Evolutionary conservation across 2,113 vertebrate species (phyloP).

Genomic region (Ondatra zibethicus): DNA sequence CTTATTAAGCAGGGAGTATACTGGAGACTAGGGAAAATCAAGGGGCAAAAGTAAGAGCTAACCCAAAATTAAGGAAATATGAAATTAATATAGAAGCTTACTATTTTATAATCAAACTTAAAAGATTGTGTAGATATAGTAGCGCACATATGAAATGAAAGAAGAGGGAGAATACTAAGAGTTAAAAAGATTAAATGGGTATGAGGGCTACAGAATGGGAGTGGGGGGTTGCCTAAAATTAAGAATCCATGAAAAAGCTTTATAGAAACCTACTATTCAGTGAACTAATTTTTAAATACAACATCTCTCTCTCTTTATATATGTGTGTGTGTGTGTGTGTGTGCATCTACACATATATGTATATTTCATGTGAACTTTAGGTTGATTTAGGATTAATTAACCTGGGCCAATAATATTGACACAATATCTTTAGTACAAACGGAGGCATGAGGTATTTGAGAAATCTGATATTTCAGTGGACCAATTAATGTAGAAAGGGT

Average conservation of each 20-base stretch:
- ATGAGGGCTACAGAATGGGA: neutral
- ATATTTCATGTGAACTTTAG: neutral
- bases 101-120: neutral
- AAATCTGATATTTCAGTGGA: neutral
- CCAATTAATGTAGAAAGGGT: neutral
- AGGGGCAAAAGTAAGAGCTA: neutral
- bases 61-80: neutral
- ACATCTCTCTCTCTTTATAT: neutral
- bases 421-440: too few relatives aligned
- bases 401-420: neutral
- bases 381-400: neutral
- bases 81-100: neutral
- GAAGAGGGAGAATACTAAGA: neutral
- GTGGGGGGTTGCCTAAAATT: neutral
- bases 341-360: neutral
- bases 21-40: neutral
- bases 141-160: neutral
- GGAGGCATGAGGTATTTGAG: neutral
- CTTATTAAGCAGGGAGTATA: neutral
- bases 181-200: neutral
- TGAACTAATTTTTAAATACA: neutral
- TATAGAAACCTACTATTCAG: neutral
- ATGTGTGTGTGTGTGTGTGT: fast-evolving
- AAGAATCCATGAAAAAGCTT: neutral
- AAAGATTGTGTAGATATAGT: neutral